These are phyloP conservation scores for Dione juno DNA, from an alignment of 2,888 invertebrate genomes.

Conservation along the genomic window DNA sequence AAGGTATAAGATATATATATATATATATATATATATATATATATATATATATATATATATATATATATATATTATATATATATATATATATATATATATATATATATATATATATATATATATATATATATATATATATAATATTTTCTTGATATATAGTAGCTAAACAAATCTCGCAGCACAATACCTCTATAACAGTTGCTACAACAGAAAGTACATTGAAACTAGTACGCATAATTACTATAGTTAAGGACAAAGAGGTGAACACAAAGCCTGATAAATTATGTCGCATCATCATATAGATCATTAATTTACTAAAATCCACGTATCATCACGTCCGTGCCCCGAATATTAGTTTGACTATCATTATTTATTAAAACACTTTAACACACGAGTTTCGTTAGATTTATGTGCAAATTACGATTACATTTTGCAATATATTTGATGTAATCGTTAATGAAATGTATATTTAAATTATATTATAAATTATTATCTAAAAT, in stretches of 20 bases:
- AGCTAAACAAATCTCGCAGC: too few species aligned
- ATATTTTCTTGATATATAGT: too few species aligned
- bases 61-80: too few species aligned
- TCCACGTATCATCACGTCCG: conserved; percentile 15
- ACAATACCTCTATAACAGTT: not conserved
- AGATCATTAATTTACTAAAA: conserved; percentile 25
- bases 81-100: too few species aligned
- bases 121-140: too few species aligned
- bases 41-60: too few species aligned
- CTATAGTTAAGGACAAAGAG: conserved; percentile 19
- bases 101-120: too few species aligned
- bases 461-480: too few species aligned
- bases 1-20: too few species aligned
- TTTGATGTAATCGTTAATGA: not conserved
- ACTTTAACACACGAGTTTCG: not conserved
- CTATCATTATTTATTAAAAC: conserved; percentile 10
- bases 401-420: not conserved
- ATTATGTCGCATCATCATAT: conserved; percentile 20
- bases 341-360: not conserved
- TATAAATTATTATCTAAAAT: too few species aligned
- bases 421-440: too few species aligned
- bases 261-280: conserved; percentile 16
- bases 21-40: too few species aligned
- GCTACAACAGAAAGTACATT: not conserved
- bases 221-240: conserved; percentile 4